Conservation (phyloP, 1,140 invertebrate species). For the Caenorhabditis briggsae region DNA sequence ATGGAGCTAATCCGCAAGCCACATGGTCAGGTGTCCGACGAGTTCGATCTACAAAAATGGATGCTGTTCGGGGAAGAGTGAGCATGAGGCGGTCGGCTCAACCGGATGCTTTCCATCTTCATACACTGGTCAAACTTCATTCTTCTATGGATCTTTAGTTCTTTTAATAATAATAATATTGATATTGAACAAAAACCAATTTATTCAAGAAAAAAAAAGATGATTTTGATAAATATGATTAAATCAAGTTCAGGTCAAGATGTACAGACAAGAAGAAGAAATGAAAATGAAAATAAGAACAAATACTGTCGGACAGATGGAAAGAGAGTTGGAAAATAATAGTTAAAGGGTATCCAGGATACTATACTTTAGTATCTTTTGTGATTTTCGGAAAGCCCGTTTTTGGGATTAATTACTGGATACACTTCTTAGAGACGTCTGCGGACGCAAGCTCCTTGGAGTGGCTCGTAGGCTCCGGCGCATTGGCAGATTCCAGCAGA, state of each 20-base stretch:
- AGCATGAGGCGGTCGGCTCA: slow-evolving; percentile 55
- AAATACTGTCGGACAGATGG: slow-evolving; percentile 49
- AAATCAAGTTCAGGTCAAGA: slow-evolving; percentile 5
- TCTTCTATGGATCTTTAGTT: slow-evolving; percentile 42
- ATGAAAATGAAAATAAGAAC: neutral
- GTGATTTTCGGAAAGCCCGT: slow-evolving; percentile 42
- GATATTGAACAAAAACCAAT: slow-evolving; percentile 28
- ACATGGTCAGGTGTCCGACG: slow-evolving; percentile 57
- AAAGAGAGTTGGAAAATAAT: neutral
- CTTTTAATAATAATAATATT: neutral
- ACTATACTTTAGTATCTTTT: slow-evolving; percentile 35
- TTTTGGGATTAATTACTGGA: slow-evolving; percentile 7
- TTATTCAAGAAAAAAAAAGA: slow-evolving; percentile 11
- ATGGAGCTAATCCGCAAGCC: slow-evolving; percentile 64
- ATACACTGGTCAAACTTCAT: slow-evolving; percentile 60
- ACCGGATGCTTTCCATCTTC: slow-evolving; percentile 61
- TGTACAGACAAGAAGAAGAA: slow-evolving; percentile 19
- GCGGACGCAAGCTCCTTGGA: slow-evolving; percentile 64
- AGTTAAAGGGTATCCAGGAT: slow-evolving; percentile 33
- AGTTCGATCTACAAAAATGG: slow-evolving; percentile 41
- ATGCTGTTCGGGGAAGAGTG: slow-evolving; percentile 51
- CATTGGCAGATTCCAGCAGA: slow-evolving; percentile 67
- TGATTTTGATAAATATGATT: slow-evolving; percentile 40
- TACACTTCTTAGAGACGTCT: slow-evolving; percentile 59
- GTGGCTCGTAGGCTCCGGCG: slow-evolving; percentile 64